A percentile compares a stretch with the other conserved stretches of the same genome.
These are phyloP conservation scores for Aplodontia rufa DNA, from an alignment of 2,113 vertebrate species.

Conservation along the genomic window DNA sequence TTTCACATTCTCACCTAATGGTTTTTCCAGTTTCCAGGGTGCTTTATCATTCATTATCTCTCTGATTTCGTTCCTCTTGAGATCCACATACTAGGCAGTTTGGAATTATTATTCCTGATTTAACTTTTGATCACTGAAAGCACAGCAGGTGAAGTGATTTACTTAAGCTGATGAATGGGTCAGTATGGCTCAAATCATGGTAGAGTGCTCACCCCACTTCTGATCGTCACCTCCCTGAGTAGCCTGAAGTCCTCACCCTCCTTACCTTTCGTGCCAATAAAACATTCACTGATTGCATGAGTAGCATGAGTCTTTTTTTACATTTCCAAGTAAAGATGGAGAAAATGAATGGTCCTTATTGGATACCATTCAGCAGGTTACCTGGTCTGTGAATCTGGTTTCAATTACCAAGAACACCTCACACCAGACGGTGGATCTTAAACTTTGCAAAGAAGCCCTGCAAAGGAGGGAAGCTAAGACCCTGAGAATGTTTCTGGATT, in stretches of 20 bases:
- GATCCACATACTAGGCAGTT: background rate
- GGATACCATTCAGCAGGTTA: background rate
- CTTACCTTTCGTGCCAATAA: background rate
- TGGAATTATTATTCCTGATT: background rate
- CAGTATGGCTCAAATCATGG: background rate
- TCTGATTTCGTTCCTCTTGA: background rate
- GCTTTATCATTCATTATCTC: background rate
- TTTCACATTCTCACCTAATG: background rate
- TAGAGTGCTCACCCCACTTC: background rate
- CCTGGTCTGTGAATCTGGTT: background rate
- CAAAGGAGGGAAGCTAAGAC: background rate
- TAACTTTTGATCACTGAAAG: background rate
- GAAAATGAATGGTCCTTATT: background rate
- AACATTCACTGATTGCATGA: background rate
- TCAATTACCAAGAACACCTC: background rate
- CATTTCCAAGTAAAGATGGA: conserved; percentile 6
- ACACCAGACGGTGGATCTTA: background rate
- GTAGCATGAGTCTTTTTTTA: background rate
- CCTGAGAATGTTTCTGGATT: background rate
- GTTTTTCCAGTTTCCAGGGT: background rate
- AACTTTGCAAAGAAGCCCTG: background rate
- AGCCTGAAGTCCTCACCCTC: background rate
- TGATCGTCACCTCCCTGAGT: background rate
- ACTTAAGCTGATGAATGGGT: background rate
- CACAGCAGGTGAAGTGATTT: background rate